A percentile compares a stretch with the other conserved stretches of the same genome.
Conservation (phyloP, 2,113 vertebrate species). For the Romanogobio albipinnatus region DNA sequence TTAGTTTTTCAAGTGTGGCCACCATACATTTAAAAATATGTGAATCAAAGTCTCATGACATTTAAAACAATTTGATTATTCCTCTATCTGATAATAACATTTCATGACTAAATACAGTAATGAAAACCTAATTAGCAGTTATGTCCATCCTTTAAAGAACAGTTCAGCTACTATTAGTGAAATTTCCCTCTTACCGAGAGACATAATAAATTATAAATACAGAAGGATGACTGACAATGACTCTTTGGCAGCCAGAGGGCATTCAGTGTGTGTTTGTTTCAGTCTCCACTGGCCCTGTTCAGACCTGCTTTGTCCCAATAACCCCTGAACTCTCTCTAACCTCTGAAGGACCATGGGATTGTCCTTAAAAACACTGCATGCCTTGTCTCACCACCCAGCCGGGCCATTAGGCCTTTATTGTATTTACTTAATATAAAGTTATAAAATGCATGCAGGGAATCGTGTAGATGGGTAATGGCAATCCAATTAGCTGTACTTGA, state of each 20-base stretch:
- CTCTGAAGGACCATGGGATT: constrained; percentile 43
- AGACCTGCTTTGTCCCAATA: constrained; percentile 67
- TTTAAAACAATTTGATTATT: background rate
- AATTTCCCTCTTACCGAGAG: background rate
- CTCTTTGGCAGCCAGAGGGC: background rate
- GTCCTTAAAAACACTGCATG: constrained; percentile 47
- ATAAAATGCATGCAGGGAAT: constrained; percentile 47
- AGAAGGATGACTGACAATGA: constrained; percentile 3
- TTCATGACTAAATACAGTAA: background rate
- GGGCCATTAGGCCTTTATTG: constrained; percentile 37
- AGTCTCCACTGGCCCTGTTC: background rate
- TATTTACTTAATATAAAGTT: constrained; percentile 53
- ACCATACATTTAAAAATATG: background rate
- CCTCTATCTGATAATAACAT: background rate
- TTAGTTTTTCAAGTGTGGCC: too few relatives aligned
- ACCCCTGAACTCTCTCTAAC: constrained; percentile 67
- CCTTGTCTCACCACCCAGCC: constrained; percentile 43
- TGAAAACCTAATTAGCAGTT: background rate
- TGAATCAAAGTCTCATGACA: background rate
- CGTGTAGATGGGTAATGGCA: constrained; percentile 31
- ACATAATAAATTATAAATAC: background rate
- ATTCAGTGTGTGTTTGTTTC: background rate
- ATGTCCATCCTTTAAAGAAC: background rate
- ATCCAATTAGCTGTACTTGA: constrained; percentile 57
- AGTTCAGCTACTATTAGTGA: background rate